Conservation (phyloP, 2,888 invertebrate genomes). For the Cyrtodaria siliqua region DNA sequence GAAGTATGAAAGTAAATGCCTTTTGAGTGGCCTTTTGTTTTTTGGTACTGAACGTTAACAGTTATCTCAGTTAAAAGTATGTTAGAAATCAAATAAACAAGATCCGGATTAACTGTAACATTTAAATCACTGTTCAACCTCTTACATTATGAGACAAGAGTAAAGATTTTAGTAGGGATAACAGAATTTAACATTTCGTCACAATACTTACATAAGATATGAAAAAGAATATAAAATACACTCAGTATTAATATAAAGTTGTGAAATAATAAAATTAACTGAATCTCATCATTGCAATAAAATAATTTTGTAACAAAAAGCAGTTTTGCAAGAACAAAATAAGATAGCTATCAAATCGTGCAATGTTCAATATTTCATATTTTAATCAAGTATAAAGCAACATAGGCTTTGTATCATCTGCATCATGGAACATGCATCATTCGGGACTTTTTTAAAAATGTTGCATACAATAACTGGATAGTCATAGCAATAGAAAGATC, state of each 20-base stretch:
- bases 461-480: background rate
- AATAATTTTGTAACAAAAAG: background rate
- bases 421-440: too few relatives aligned
- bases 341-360: too few relatives aligned
- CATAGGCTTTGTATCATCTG: too few relatives aligned
- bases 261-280: constrained; percentile 1
- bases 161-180: background rate
- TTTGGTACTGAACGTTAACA: too few relatives aligned
- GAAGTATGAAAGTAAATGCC: too few relatives aligned
- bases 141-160: background rate
- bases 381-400: background rate
- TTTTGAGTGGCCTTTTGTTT: too few relatives aligned
- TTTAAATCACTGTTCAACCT: too few relatives aligned
- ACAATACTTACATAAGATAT: constrained; percentile 61
- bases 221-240: constrained; percentile 49
- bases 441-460: background rate
- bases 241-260: background rate
- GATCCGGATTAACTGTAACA: too few relatives aligned
- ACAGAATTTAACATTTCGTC: constrained; percentile 15
- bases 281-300: background rate
- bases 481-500: background rate
- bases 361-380: too few relatives aligned
- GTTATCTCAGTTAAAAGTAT: too few relatives aligned
- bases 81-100: too few relatives aligned
- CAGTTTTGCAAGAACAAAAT: background rate